Evolutionary conservation across 2,113 vertebrate species (phyloP).

Genomic region (Ammodytes dubius): DNA sequence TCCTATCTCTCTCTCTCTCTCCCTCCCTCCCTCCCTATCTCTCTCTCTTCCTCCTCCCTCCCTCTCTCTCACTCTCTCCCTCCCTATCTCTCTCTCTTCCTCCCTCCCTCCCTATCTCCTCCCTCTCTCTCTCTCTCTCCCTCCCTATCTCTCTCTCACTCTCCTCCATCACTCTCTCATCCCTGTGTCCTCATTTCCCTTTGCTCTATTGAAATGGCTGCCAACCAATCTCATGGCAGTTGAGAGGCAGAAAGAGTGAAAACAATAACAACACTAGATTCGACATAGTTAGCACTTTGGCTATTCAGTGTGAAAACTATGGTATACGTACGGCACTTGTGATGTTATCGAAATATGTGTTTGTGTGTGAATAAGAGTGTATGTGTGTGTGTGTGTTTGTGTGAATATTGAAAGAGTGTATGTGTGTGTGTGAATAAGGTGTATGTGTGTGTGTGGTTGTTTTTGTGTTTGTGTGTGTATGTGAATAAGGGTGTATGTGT

Average conservation of each 20-base stretch:
- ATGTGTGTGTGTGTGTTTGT: slow-evolving; percentile 4
- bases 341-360: not conserved
- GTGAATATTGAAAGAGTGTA: no score
- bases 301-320: not conserved
- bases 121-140: not conserved
- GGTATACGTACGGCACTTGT: slow-evolving; percentile 10
- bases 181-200: slow-evolving; percentile 13
- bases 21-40: no score
- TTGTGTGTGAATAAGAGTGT: no score
- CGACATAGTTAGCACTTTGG: not conserved
- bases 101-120: no score
- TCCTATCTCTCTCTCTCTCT: no score
- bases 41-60: no score
- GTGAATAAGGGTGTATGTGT: not conserved
- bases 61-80: not conserved
- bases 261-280: not conserved
- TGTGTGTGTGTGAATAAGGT: slow-evolving; percentile 14
- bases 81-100: no score
- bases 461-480: not conserved
- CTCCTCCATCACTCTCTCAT: slow-evolving; percentile 33
- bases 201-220: slow-evolving; percentile 31
- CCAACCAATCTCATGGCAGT: not conserved
- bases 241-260: slow-evolving; percentile 7
- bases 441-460: not conserved
- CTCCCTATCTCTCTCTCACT: slow-evolving; percentile 9